Evolutionary conservation across 2,113 vertebrate species (phyloP).

Genomic region (Calonectris borealis): DNA sequence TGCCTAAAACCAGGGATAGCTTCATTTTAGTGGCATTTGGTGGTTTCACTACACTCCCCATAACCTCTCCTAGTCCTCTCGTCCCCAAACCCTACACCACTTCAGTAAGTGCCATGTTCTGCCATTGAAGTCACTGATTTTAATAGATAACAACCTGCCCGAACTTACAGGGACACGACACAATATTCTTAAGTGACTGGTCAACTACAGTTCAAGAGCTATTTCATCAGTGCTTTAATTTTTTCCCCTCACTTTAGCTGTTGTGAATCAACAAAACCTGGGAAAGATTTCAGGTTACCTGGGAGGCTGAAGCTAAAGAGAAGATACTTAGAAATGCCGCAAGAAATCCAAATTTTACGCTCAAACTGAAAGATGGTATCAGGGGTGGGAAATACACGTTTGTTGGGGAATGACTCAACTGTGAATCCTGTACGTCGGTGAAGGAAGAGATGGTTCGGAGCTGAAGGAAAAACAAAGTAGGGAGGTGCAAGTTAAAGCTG

Average conservation of each 20-base stretch:
- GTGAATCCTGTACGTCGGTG: not conserved
- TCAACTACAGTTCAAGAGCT: not conserved
- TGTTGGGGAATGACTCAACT: not conserved
- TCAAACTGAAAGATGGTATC: fast-evolving
- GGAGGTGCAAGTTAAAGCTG: not conserved
- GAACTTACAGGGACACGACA: not conserved
- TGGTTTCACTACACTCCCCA: not conserved
- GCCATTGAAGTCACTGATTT: not conserved
- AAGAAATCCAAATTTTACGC: not conserved
- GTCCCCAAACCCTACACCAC: not conserved
- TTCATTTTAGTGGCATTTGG: not conserved
- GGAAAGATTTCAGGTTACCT: not conserved
- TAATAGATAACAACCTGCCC: not conserved
- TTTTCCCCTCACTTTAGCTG: not conserved
- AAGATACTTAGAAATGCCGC: not conserved
- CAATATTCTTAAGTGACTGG: not conserved
- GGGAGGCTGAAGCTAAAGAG: not conserved
- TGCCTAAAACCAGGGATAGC: not conserved
- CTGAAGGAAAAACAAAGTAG: not conserved
- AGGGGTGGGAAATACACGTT: fast-evolving
- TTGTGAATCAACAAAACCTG: not conserved
- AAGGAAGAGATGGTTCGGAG: not conserved
- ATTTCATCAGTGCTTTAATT: not conserved
- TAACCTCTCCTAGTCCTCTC: not conserved
- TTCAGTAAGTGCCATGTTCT: not conserved